Evolutionary conservation across 1,140 invertebrate genomes (phyloP).

Genomic region (Musca vetustissima): DNA sequence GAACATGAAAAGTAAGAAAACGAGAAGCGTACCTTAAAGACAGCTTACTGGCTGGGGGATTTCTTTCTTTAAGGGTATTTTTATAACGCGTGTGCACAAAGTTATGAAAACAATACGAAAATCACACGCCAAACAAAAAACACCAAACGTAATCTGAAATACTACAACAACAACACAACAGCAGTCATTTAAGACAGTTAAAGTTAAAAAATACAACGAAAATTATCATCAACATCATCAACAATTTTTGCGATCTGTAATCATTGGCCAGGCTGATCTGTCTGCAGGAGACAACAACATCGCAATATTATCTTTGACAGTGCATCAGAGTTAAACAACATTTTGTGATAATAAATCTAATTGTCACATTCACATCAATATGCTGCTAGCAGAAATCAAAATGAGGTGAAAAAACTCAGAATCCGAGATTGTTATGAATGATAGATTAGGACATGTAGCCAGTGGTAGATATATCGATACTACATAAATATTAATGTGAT

Average conservation of each 20-base stretch:
- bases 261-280: not conserved
- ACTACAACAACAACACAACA: not conserved
- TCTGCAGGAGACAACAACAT: not conserved
- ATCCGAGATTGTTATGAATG: no score
- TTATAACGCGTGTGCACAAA: constrained; percentile 23
- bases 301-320: constrained; percentile 22
- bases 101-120: constrained; percentile 17
- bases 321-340: constrained; percentile 18
- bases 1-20: not conserved
- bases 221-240: constrained; percentile 1
- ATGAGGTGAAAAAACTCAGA: no score
- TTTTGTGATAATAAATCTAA: constrained; percentile 24
- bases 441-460: no score
- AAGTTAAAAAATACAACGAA: not conserved
- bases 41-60: not conserved
- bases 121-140: not conserved
- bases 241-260: constrained; percentile 18
- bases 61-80: no score
- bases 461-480: no score
- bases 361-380: constrained; percentile 8
- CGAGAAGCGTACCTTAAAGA: no score
- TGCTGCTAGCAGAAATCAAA: no score
- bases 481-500: no score
- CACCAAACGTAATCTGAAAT: not conserved
- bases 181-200: constrained; percentile 19